Evolutionary conservation across 2,797 vertebrate genomes (phyloP).

Genomic region (Peromyscus eremicus): DNA sequence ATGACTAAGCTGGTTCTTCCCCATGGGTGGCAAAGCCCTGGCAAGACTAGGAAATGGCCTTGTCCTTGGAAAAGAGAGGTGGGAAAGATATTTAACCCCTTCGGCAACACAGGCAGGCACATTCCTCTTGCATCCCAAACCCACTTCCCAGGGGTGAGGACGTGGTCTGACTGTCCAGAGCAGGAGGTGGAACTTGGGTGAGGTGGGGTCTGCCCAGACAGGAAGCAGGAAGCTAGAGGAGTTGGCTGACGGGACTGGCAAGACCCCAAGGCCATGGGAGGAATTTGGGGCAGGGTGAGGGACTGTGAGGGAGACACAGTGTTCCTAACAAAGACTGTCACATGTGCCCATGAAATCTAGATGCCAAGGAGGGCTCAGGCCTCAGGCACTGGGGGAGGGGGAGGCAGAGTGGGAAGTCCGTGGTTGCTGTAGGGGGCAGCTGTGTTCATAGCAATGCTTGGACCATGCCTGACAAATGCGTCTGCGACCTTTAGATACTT

Average conservation of each 20-base stretch:
- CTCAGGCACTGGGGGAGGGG: rapidly evolving
- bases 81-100: background rate
- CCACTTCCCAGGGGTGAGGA: background rate
- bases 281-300: constrained; percentile 60
- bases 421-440: background rate
- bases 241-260: constrained; percentile 56
- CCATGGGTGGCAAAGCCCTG: background rate
- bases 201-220: background rate
- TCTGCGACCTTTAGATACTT: background rate
- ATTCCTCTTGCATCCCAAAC: background rate
- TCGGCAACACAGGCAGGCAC: background rate
- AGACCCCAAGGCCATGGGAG: constrained; percentile 65
- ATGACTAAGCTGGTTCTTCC: background rate
- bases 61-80: no score
- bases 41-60: background rate
- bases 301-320: background rate
- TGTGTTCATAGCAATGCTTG: background rate
- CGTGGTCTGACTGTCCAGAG: background rate
- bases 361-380: background rate
- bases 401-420: rapidly evolving
- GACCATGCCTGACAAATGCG: rapidly evolving
- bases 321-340: background rate
- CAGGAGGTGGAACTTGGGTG: background rate
- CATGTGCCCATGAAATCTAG: background rate
- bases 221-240: constrained; percentile 49